These are phyloP conservation scores for Eupithecia tripunctaria DNA, from an alignment of 2,888 invertebrate genomes.

Conservation along the genomic window DNA sequence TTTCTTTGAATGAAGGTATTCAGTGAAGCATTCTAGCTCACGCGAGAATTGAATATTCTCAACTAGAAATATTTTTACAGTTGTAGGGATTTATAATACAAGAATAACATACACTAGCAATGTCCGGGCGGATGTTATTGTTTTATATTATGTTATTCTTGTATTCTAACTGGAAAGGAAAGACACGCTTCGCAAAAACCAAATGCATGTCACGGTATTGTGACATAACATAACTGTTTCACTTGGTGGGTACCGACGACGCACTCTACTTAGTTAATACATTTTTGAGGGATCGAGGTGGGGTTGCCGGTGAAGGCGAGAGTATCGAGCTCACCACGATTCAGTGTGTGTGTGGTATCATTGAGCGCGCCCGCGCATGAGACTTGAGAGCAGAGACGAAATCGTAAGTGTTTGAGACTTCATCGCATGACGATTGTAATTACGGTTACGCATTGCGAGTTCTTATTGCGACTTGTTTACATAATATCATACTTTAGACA, in stretches of 20 bases:
- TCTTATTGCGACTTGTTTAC: slow-evolving; percentile 39
- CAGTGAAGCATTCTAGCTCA: background rate
- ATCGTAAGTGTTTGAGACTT: slow-evolving; percentile 51
- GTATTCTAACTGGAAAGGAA: too few relatives aligned
- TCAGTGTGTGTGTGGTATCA: slow-evolving; percentile 56
- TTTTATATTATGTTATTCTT: too few relatives aligned
- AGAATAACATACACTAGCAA: slow-evolving; percentile 19
- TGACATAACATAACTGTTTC: slow-evolving; percentile 46
- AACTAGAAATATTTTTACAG: background rate
- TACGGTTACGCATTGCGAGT: slow-evolving; percentile 41
- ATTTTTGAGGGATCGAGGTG: slow-evolving; percentile 44
- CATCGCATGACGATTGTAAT: slow-evolving; percentile 34
- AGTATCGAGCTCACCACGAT: slow-evolving; percentile 38
- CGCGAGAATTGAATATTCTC: background rate
- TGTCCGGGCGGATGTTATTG: too few relatives aligned
- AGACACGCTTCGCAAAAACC: slow-evolving; percentile 24
- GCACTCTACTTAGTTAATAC: slow-evolving; percentile 20
- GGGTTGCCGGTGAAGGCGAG: slow-evolving; percentile 44
- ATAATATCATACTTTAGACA: background rate
- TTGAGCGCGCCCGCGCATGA: slow-evolving; percentile 53
- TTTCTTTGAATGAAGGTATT: background rate
- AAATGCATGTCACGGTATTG: slow-evolving; percentile 31
- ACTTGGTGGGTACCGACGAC: slow-evolving; percentile 27
- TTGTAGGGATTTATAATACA: background rate
- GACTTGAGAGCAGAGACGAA: slow-evolving; percentile 45